Evolutionary conservation across 2,113 vertebrate species (phyloP).

Genomic region (Lophura nycthemera): DNA sequence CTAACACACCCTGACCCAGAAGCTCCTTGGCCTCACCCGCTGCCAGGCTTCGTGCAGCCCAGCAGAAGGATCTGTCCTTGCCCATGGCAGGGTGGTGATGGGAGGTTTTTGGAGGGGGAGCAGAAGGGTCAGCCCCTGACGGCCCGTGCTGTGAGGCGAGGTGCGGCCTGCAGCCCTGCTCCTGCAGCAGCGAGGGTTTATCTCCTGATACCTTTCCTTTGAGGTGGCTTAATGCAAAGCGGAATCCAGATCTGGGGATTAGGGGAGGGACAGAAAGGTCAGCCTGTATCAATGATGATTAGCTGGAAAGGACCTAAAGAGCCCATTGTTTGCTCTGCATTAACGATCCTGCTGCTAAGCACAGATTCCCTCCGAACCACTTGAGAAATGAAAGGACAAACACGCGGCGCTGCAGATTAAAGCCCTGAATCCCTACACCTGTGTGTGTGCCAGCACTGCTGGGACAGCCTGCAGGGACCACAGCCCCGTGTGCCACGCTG

Average conservation of each 20-base stretch:
- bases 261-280: constrained; percentile 53
- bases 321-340: constrained; percentile 41
- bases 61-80: not conserved
- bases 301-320: constrained; percentile 41
- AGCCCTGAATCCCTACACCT: not conserved
- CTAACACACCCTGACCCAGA: no score
- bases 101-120: not conserved
- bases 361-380: not conserved
- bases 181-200: not conserved
- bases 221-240: not conserved
- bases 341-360: not conserved
- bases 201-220: not conserved
- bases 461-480: fast-evolving
- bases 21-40: not conserved
- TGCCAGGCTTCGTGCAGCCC: fast-evolving
- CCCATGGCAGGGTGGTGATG: not conserved
- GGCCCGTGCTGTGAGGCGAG: fast-evolving
- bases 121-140: fast-evolving
- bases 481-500: not conserved
- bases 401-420: not conserved
- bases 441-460: not conserved
- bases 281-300: constrained; percentile 51
- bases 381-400: constrained; percentile 46
- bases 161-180: not conserved
- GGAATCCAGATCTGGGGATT: constrained; percentile 4